A percentile compares a stretch with the other conserved stretches of the same genome.
Evolutionary conservation across 2,888 invertebrate genomes (phyloP).

Genomic region (Troides aeacus): DNA sequence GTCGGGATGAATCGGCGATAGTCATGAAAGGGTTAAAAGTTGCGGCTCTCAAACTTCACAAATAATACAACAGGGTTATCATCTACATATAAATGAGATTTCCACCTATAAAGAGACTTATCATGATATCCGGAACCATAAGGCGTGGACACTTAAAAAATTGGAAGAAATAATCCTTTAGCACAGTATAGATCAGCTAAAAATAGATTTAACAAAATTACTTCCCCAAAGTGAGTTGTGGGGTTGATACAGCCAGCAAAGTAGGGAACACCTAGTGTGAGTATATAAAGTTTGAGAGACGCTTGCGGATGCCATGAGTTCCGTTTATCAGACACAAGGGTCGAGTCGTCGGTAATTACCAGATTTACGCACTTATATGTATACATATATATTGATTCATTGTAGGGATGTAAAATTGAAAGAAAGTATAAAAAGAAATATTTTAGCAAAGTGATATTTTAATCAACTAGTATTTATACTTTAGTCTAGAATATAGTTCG

Average conservation of each 20-base stretch:
- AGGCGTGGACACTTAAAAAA: too few relatives aligned
- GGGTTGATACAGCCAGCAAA: too few relatives aligned
- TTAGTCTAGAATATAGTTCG: too few relatives aligned
- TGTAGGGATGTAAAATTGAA: background rate
- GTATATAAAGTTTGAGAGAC: conserved; percentile 38
- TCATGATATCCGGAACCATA: too few relatives aligned
- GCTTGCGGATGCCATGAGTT: conserved; percentile 45
- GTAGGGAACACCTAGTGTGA: too few relatives aligned
- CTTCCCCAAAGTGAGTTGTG: too few relatives aligned
- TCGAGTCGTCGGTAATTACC: conserved; percentile 64
- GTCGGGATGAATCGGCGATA: conserved; percentile 71
- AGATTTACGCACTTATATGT: conserved; percentile 43
- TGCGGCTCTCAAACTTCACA: conserved; percentile 46
- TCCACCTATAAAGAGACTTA: too few relatives aligned
- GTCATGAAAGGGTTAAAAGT: conserved; percentile 36
- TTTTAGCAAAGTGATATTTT: background rate
- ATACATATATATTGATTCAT: background rate
- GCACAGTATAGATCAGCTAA: too few relatives aligned
- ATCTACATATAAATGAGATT: too few relatives aligned
- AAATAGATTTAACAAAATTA: too few relatives aligned
- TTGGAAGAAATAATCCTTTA: too few relatives aligned
- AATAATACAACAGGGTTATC: background rate
- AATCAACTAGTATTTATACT: too few relatives aligned
- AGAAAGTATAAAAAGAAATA: background rate
- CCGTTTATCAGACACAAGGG: conserved; percentile 54